Percentiles rank a stretch among this genome's conserved stretches.
Evolutionary conservation across 2,888 invertebrate genomes (phyloP).

Genomic region (Apamea anceps): DNA sequence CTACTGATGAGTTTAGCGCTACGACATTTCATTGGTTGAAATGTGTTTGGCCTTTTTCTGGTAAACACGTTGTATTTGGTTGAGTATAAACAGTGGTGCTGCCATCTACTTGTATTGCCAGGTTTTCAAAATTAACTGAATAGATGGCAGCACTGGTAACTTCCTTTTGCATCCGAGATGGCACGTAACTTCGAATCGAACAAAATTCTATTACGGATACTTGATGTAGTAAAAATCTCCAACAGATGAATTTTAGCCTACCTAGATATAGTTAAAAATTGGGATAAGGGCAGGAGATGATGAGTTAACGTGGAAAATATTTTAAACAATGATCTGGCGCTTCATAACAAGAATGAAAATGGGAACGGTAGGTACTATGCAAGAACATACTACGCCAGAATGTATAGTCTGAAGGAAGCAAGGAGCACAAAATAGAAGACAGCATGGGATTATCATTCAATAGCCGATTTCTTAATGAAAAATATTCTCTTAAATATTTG

Average conservation of each 20-base stretch:
- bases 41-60: conserved; percentile 5
- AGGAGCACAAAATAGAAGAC: neutral
- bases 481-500: neutral
- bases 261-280: neutral
- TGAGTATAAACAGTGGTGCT: conserved; percentile 27
- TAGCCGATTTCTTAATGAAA: neutral
- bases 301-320: neutral
- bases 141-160: conserved; percentile 60
- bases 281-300: neutral
- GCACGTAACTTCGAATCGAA: neutral
- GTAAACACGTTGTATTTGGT: neutral
- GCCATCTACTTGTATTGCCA: conserved; percentile 29
- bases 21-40: conserved; percentile 4
- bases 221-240: neutral
- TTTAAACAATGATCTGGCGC: neutral
- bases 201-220: neutral
- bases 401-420: neutral
- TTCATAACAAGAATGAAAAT: neutral
- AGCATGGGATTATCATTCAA: neutral
- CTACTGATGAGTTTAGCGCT: neutral
- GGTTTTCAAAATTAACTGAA: neutral
- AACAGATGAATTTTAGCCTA: neutral
- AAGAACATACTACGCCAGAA: neutral
- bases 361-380: neutral
- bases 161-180: neutral